Conservation (phyloP, 2,113 vertebrate genomes). For the Phainopepla nitens region DNA sequence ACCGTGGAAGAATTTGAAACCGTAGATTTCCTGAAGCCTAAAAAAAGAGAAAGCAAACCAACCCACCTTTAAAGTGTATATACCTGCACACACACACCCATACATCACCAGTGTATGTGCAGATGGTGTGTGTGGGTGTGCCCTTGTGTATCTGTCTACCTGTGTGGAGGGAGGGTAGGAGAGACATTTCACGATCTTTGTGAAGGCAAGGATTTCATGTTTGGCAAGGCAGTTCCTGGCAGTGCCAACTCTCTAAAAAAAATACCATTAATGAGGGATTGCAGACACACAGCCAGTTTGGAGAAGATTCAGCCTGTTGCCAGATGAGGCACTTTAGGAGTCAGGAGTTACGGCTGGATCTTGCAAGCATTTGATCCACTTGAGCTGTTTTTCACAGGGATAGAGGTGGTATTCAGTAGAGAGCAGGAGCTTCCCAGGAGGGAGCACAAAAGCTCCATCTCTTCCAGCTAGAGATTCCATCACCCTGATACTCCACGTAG, state of each 20-base stretch:
- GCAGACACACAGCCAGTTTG: not conserved
- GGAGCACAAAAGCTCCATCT: not conserved
- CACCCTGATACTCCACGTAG: not conserved
- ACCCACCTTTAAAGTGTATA: not conserved
- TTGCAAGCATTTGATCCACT: not conserved
- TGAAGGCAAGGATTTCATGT: not conserved
- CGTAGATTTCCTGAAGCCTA: not conserved
- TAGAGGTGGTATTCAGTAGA: not conserved
- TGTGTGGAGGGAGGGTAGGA: not conserved
- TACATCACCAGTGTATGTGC: not conserved
- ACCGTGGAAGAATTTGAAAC: not conserved
- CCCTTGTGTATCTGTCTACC: not conserved
- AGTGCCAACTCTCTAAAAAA: not conserved
- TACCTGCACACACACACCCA: not conserved
- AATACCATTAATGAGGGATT: not conserved
- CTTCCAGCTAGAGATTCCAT: constrained; percentile 6
- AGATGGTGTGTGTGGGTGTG: not conserved
- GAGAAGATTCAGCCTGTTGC: not conserved
- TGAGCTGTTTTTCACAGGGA: not conserved
- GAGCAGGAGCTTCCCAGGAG: not conserved
- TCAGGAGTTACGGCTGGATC: not conserved
- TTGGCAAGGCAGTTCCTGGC: not conserved
- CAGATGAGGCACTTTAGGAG: not conserved
- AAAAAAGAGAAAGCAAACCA: not conserved
- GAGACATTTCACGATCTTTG: not conserved